A percentile compares a stretch with the other conserved stretches of the same genome.
These are phyloP conservation scores for Agrotis puta DNA, from an alignment of 2,888 invertebrate species.

Conservation along the genomic window DNA sequence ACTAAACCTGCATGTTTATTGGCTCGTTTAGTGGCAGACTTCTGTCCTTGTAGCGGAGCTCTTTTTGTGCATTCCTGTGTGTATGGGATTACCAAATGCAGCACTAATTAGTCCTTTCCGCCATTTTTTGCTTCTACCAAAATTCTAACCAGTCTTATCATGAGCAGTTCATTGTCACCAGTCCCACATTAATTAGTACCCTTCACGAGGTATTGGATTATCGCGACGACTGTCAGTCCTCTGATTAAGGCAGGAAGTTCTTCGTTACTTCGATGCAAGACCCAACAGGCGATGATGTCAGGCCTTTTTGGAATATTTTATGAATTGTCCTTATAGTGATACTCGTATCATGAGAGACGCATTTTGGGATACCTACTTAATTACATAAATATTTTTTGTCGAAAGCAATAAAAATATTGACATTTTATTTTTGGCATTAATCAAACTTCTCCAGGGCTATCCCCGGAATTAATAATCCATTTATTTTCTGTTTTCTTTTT, in stretches of 20 bases:
- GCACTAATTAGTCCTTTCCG: no score
- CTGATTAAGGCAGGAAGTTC: conserved; percentile 71
- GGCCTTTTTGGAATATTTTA: conserved; percentile 8
- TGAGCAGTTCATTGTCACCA: conserved; percentile 35
- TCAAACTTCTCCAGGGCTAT: no score
- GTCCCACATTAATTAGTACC: conserved; percentile 71
- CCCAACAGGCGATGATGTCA: conserved; percentile 35
- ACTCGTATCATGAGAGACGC: no score
- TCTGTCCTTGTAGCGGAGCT: no score
- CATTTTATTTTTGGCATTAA: no score
- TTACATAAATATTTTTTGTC: not conserved
- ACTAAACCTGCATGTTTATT: no score
- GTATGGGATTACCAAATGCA: no score
- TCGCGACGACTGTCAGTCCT: conserved; percentile 52
- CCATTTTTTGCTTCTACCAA: no score
- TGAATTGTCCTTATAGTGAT: not conserved
- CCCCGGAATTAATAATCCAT: no score
- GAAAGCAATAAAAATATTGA: not conserved
- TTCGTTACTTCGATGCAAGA: conserved; percentile 65
- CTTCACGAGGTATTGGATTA: conserved; percentile 66
- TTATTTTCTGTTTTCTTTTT: no score
- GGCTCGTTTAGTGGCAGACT: no score
- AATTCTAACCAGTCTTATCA: conserved; percentile 20
- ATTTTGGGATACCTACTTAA: not conserved
- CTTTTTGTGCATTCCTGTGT: no score